These are phyloP conservation scores for Drosophila virilis DNA, from an alignment of 1,140 invertebrate species.

Conservation along the genomic window DNA sequence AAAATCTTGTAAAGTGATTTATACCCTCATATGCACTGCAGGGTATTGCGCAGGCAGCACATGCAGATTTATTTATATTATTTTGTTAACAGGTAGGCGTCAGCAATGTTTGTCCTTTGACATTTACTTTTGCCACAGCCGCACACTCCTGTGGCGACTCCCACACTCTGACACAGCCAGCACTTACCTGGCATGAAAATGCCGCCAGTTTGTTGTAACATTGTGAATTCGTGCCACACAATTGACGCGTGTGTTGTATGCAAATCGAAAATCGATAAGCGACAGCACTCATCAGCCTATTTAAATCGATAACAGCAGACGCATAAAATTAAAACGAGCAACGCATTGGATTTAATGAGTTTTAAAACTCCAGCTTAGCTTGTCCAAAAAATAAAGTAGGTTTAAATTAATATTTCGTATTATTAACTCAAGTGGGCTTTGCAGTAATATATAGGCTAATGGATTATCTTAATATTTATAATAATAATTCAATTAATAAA, in stretches of 20 bases:
- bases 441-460: no score
- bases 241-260: conserved; percentile 28
- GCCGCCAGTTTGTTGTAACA: conserved; percentile 22
- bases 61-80: background rate
- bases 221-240: conserved; percentile 59
- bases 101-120: conserved; percentile 66
- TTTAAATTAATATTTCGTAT: background rate
- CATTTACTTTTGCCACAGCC: conserved; percentile 49
- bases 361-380: background rate
- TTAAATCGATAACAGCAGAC: conserved; percentile 34
- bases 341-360: conserved; percentile 6
- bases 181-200: conserved; percentile 14
- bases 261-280: conserved; percentile 72
- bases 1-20: no score
- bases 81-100: conserved; percentile 61
- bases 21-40: background rate
- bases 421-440: no score
- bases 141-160: no score
- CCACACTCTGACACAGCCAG: background rate
- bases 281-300: conserved; percentile 16
- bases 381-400: background rate
- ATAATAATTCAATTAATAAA: no score
- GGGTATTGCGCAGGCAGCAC: conserved; percentile 5
- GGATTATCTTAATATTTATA: no score
- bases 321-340: background rate